These are phyloP conservation scores for Drosophila bocki DNA, from an alignment of 1,140 invertebrate genomes.

Conservation along the genomic window DNA sequence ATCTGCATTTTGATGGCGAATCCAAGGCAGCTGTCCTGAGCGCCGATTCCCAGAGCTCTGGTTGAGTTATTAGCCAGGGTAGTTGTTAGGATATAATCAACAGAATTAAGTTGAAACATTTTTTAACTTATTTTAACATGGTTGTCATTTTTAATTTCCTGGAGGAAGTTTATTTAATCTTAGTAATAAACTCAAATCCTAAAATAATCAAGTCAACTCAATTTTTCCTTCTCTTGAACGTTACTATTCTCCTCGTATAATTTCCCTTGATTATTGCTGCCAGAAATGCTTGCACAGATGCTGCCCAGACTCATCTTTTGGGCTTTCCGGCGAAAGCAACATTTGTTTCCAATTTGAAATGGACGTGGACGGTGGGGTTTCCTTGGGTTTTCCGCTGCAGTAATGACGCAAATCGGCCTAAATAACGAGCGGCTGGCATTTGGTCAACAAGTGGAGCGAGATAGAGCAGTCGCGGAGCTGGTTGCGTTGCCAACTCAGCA, in stretches of 20 bases:
- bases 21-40: neutral
- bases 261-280: conserved; percentile 24
- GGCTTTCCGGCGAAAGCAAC: conserved; percentile 14
- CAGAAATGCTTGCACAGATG: conserved; percentile 52
- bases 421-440: conserved; percentile 75
- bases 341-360: conserved; percentile 33
- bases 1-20: conserved; percentile 22
- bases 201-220: neutral
- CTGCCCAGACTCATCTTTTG: conserved; percentile 15
- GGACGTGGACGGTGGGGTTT: conserved; percentile 13
- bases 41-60: neutral
- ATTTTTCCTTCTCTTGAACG: neutral
- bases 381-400: conserved; percentile 36
- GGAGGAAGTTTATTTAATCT: neutral
- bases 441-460: conserved; percentile 60
- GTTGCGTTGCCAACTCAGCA: conserved; percentile 57
- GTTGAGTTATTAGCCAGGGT: neutral
- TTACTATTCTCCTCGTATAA: neutral
- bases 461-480: neutral
- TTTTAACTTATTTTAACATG: neutral
- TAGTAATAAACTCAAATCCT: neutral
- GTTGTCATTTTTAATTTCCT: neutral
- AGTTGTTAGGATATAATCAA: neutral
- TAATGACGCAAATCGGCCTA: conserved; percentile 77
- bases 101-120: neutral